Evolutionary conservation across 2,888 invertebrate genomes (phyloP).

Genomic region (Belgica antarctica): DNA sequence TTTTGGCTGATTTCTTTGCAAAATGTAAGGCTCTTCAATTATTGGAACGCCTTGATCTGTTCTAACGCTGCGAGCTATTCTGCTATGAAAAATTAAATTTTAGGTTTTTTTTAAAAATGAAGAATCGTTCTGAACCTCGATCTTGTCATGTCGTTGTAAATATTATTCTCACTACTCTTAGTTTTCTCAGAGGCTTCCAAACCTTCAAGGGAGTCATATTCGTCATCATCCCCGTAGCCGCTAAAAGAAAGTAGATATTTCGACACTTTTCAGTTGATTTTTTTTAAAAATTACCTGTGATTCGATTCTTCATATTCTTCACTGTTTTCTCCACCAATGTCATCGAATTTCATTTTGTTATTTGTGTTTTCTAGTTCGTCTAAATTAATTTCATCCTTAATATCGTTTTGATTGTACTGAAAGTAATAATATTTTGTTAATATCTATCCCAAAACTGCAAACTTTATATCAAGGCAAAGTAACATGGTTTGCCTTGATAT

Average conservation of each 20-base stretch:
- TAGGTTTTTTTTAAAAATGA: slow-evolving; percentile 46
- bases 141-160: slow-evolving; percentile 46
- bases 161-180: slow-evolving; percentile 44
- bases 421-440: too few relatives aligned
- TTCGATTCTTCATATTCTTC: not conserved
- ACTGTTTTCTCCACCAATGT: slow-evolving; percentile 16
- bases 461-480: too few relatives aligned
- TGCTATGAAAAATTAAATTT: slow-evolving; percentile 44
- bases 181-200: slow-evolving; percentile 40
- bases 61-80: slow-evolving; percentile 52
- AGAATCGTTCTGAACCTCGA: slow-evolving; percentile 38
- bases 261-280: not conserved
- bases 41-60: slow-evolving; percentile 52
- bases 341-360: slow-evolving; percentile 32
- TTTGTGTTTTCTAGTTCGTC: not conserved
- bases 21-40: slow-evolving; percentile 51
- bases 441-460: too few relatives aligned
- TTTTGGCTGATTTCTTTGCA: slow-evolving; percentile 47
- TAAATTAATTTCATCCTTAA: slow-evolving; percentile 26
- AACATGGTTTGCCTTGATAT: slow-evolving; percentile 2
- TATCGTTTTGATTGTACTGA: slow-evolving; percentile 34
- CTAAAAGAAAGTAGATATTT: slow-evolving; percentile 9
- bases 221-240: slow-evolving; percentile 40
- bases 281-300: slow-evolving; percentile 3
- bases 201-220: slow-evolving; percentile 43